These are phyloP conservation scores for Zaprionus tsacasi DNA, from an alignment of 1,140 invertebrate species.

Conservation along the genomic window DNA sequence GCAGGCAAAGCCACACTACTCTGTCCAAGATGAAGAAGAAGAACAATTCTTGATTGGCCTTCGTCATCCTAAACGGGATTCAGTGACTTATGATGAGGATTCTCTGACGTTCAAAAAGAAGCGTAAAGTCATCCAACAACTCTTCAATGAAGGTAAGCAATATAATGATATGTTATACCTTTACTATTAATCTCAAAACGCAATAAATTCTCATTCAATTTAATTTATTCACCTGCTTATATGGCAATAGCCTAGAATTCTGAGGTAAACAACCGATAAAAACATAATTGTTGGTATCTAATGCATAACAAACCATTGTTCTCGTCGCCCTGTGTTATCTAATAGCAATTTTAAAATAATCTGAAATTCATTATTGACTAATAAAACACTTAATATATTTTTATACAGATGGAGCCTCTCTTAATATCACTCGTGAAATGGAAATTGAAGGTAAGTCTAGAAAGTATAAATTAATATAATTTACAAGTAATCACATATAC, in stretches of 20 bases:
- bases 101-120: conserved; percentile 86
- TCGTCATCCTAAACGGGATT: conserved; percentile 84
- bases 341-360: background rate
- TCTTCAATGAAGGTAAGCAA: conserved; percentile 86
- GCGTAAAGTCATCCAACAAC: conserved; percentile 85
- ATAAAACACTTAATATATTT: background rate
- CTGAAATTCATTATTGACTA: conserved; percentile 5
- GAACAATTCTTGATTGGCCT: conserved; percentile 87
- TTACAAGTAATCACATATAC: background rate
- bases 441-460: conserved; percentile 66
- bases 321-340: conserved; percentile 12
- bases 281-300: conserved; percentile 69
- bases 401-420: conserved; percentile 73
- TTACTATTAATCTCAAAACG: conserved; percentile 36
- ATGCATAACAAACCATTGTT: conserved; percentile 61
- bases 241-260: conserved; percentile 78
- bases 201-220: conserved; percentile 53
- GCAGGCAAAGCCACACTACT: conserved; percentile 70
- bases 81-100: conserved; percentile 83
- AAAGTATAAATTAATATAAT: background rate
- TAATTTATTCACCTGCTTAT: conserved; percentile 69
- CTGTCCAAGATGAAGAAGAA: conserved; percentile 84
- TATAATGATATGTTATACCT: background rate
- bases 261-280: conserved; percentile 66
- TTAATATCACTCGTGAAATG: conserved; percentile 81